A percentile compares a stretch with the other conserved stretches of the same genome.
phyloP scores from a whole-genome alignment of 2,888 invertebrate species.

The Arrhopalites spinosus region DNA sequence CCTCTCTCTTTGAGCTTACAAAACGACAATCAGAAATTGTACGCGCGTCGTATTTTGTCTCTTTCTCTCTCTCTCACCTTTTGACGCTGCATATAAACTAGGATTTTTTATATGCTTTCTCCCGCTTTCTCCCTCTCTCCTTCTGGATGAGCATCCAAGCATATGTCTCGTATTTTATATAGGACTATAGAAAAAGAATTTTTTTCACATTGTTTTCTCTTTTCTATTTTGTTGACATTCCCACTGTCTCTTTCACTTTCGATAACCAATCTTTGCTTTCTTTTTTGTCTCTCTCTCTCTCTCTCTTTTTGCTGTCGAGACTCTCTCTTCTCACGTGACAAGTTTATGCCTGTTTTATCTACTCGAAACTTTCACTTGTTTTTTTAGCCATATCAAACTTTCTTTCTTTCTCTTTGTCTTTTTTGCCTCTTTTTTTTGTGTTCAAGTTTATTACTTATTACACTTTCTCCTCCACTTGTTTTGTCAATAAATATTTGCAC shows the following conservation, averaged over 20 bases:
- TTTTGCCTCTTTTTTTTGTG: background rate
- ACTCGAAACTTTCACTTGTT: too few species aligned
- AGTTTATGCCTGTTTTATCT: too few species aligned
- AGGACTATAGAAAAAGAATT: too few species aligned
- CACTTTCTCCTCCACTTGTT: background rate
- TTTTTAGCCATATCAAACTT: background rate
- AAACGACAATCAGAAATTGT: background rate
- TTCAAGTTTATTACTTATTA: background rate
- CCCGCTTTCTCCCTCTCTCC: too few species aligned
- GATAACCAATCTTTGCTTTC: constrained; percentile 1
- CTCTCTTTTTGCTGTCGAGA: too few species aligned
- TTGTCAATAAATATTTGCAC: background rate
- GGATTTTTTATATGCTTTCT: background rate
- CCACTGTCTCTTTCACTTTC: background rate
- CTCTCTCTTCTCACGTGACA: too few species aligned
- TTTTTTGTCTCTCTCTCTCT: background rate
- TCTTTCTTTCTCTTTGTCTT: background rate
- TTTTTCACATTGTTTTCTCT: background rate
- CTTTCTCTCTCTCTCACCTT: background rate
- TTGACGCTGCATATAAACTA: background rate
- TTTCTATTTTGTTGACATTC: background rate
- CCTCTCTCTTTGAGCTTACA: background rate
- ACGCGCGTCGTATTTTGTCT: background rate
- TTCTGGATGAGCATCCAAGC: too few species aligned
- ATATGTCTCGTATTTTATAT: too few species aligned